phyloP scores from a whole-genome alignment of 2,888 invertebrate species.

The Hyalella azteca region DNA sequence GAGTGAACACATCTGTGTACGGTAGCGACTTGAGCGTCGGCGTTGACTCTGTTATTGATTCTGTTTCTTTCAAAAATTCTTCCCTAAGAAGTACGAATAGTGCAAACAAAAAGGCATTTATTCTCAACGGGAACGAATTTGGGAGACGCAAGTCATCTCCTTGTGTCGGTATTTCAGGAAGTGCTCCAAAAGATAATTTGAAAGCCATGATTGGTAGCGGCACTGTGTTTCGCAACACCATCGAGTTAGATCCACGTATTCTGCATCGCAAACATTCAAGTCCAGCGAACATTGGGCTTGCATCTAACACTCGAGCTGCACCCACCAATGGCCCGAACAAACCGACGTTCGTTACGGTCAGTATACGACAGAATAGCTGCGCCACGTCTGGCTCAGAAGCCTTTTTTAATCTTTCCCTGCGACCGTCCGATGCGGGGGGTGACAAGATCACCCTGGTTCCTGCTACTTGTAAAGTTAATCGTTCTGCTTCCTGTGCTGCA shows the following conservation, averaged over 20 bases:
- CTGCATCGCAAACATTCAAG: conserved; percentile 29
- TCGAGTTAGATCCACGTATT: not conserved
- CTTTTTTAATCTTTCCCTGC: conserved; percentile 49
- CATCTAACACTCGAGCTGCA: conserved; percentile 34
- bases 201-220: not conserved
- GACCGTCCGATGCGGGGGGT: conserved; percentile 43
- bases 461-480: conserved; percentile 15
- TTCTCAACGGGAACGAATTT: not conserved
- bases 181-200: not conserved
- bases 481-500: conserved; percentile 47
- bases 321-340: not conserved
- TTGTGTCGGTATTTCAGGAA: not conserved
- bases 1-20: not conserved
- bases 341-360: conserved; percentile 45
- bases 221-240: not conserved
- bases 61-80: conserved; percentile 11
- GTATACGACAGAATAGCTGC: conserved; percentile 49
- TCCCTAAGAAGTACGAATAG: not conserved
- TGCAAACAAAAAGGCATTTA: not conserved
- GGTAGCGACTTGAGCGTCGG: conserved; percentile 2
- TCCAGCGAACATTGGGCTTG: conserved; percentile 9
- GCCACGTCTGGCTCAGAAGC: conserved; percentile 53
- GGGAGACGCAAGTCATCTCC: conserved; percentile 1
- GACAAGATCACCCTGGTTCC: conserved; percentile 32
- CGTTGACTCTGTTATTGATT: conserved; percentile 12